Conservation (phyloP, 2,888 invertebrate genomes). For the Unio delphinus region DNA sequence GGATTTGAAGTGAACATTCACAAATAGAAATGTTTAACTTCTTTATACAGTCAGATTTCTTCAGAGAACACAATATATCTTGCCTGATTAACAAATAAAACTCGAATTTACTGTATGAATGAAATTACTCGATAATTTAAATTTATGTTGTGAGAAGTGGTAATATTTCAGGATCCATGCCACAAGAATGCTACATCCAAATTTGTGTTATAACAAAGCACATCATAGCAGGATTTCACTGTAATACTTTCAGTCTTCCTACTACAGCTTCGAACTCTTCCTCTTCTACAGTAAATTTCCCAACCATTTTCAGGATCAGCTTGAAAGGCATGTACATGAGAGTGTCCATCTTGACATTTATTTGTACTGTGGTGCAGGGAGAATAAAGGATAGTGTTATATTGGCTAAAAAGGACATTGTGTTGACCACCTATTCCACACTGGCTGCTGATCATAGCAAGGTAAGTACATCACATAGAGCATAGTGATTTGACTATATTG, state of each 20-base stretch:
- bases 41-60: too few species aligned
- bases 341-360: conserved; percentile 46
- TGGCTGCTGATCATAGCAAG: conserved; percentile 44
- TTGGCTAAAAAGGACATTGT: conserved; percentile 50
- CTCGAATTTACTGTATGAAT: too few species aligned
- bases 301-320: conserved; percentile 38
- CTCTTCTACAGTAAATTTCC: neutral
- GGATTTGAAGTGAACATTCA: too few species aligned
- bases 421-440: conserved; percentile 51
- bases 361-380: conserved; percentile 44
- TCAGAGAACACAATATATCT: too few species aligned
- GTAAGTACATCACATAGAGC: conserved; percentile 13
- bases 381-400: conserved; percentile 30
- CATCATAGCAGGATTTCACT: too few species aligned
- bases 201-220: too few species aligned
- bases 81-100: too few species aligned
- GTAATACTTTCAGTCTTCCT: neutral
- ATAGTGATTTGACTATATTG: neutral
- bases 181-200: too few species aligned
- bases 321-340: conserved; percentile 47
- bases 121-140: too few species aligned
- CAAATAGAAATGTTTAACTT: too few species aligned
- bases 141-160: too few species aligned
- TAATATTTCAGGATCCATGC: too few species aligned
- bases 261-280: neutral